Evolutionary conservation across 2,797 vertebrate genomes (phyloP).

Genomic region (Anomalospiza imberbis): DNA sequence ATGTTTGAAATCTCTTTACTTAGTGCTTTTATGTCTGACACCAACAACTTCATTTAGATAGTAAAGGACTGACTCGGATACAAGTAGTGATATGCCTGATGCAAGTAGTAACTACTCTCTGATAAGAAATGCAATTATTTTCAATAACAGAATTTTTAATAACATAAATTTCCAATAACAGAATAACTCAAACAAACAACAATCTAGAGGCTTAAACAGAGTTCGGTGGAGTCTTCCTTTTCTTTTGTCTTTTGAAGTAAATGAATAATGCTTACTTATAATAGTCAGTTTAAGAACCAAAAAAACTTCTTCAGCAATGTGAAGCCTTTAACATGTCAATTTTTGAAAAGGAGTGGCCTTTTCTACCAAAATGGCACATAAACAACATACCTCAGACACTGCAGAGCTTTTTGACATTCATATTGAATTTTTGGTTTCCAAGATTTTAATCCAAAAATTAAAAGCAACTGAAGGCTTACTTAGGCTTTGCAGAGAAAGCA

Average conservation of each 20-base stretch:
- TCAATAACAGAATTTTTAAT: background rate
- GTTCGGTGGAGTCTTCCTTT: background rate
- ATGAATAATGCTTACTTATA: background rate
- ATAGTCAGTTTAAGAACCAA: background rate
- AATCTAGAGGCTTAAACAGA: background rate
- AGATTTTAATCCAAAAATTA: background rate
- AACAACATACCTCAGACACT: background rate
- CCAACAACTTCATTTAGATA: background rate
- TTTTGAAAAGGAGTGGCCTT: background rate
- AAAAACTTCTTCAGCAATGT: background rate
- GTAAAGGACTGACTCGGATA: background rate
- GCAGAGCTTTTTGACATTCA: background rate
- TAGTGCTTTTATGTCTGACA: background rate
- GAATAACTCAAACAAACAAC: background rate
- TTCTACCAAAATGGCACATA: background rate
- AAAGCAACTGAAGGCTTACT: conserved; percentile 11
- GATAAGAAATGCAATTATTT: background rate
- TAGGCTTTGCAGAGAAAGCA: background rate
- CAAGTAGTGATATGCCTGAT: background rate
- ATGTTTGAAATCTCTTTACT: background rate
- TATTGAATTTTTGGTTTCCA: background rate
- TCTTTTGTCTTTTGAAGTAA: background rate
- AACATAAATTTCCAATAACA: background rate
- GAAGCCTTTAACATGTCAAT: background rate
- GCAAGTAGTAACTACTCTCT: background rate